Percentiles rank a stretch among this genome's conserved stretches.
phyloP scores from a whole-genome alignment of 2,797 vertebrate genomes.

The Avahi laniger region DNA sequence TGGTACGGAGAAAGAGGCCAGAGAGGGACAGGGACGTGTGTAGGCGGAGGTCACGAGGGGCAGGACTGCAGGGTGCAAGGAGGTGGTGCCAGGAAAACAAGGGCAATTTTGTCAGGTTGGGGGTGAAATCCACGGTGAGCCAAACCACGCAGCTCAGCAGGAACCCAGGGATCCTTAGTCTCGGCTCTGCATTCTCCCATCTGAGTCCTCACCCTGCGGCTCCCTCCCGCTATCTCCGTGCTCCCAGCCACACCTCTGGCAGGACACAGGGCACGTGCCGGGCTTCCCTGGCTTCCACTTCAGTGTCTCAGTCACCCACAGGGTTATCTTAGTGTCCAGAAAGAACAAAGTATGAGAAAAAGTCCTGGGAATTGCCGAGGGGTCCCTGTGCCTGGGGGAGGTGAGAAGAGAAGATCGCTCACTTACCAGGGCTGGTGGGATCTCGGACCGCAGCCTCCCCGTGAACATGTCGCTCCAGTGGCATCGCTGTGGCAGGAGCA shows the following conservation, averaged over 20 bases:
- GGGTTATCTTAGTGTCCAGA: background rate
- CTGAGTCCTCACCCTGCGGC: too few species aligned
- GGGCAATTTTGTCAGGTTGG: background rate
- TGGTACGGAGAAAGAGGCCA: background rate
- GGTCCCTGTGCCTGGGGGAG: fast-evolving
- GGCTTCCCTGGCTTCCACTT: background rate
- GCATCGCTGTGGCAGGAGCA: conserved; percentile 88
- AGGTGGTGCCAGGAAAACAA: background rate
- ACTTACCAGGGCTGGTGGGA: conserved; percentile 95
- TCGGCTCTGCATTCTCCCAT: background rate
- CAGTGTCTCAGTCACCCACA: background rate
- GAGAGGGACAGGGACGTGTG: too few species aligned
- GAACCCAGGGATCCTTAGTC: too few species aligned
- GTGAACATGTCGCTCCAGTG: conserved; percentile 99
- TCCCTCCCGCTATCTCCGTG: background rate
- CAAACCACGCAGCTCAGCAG: background rate
- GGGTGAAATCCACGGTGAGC: background rate
- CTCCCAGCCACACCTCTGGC: background rate
- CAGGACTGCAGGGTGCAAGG: background rate
- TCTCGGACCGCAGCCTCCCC: conserved; percentile 95
- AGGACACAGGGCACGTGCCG: background rate
- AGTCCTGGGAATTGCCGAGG: background rate
- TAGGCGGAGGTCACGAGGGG: fast-evolving
- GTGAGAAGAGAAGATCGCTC: background rate
- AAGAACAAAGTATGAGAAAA: background rate